Base-by-base conservation (phyloP, 2,888 invertebrate genomes). In the Oxytorus armatus region DNA sequence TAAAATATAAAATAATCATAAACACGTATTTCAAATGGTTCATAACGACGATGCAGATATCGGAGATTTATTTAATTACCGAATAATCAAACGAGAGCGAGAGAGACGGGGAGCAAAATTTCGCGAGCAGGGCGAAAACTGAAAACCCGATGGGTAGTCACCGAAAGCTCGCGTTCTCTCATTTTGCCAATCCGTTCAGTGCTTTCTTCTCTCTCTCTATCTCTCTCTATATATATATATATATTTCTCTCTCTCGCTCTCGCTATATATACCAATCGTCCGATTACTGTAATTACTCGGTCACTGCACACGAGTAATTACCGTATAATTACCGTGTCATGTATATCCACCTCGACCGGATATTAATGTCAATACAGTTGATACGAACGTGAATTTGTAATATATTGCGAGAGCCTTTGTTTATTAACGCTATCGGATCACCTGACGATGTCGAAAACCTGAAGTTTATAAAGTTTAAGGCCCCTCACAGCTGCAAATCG, bases 201-300 rank as follows among this genome's bases (percentile, higher is more conserved):
- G 23, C 55, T 14, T 47, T 11, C 36, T 42, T 36, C 36, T n/a
- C 33, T 23, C 57, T 8, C 44, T 44, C 25, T 5, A 23, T 49
- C 49, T 51, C 51, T 18, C 42, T 51, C 33, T 39, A 49, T 53
- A 8, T 53, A 51, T 18, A 29, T 51, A 21, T 39, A 49, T 53
- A 8, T 53, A 51, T 33, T 36, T 55, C 14, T 49, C 49, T 51
- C 3, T 47, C 25, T 47, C 49, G n/a, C 11, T 44, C 65, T 39
- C 59, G 49, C 10, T 21, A 49, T 47, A n/a, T n/a, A 55, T 23
- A 42, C 61, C 29, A 57, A 63, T 57, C 65, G 70, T 73, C 72
- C 80, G 78, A 84, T 82, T 79, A 84, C 81, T 82, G 80, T 82
- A 82, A 84, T 82, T 84, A 82, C 78, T 82, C 74, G 73, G 81